phyloP scores from a whole-genome alignment of 2,113 vertebrate genomes.

The Labeo catla region DNA sequence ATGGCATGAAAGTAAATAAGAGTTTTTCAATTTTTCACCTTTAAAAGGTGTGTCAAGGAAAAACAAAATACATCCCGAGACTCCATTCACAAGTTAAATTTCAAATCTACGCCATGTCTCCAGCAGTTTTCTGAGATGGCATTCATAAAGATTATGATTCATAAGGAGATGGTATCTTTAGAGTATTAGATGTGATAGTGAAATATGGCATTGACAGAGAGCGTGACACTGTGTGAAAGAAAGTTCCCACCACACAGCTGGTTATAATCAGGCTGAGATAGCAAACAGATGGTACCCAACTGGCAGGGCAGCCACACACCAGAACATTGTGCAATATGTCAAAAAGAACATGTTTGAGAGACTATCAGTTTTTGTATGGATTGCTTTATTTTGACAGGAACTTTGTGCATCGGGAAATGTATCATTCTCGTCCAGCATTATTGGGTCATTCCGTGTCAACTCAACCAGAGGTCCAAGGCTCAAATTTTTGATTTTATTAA shows the following conservation, averaged over 20 bases:
- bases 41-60: neutral
- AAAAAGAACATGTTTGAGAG: conserved; percentile 23
- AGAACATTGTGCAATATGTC: conserved; percentile 45
- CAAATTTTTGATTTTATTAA: neutral
- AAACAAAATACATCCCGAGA: neutral
- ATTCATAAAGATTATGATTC: neutral
- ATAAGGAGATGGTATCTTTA: conserved; percentile 30
- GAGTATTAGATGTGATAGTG: conserved; percentile 38
- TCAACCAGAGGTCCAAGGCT: neutral
- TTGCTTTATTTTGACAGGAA: conserved; percentile 12
- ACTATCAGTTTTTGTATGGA: neutral
- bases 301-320: conserved; percentile 42
- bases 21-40: neutral
- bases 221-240: conserved; percentile 43
- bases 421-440: neutral
- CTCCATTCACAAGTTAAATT: neutral
- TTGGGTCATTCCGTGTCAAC: neutral
- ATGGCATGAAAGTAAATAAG: neutral
- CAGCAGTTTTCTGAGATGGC: neutral
- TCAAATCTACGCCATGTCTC: neutral
- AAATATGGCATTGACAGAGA: conserved; percentile 46
- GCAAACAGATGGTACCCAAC: conserved; percentile 56
- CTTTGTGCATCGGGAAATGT: neutral
- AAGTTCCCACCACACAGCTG: conserved; percentile 50
- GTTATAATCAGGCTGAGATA: conserved; percentile 42